phyloP scores from a whole-genome alignment of 2,888 invertebrate species.

The Gryllus longicercus region DNA sequence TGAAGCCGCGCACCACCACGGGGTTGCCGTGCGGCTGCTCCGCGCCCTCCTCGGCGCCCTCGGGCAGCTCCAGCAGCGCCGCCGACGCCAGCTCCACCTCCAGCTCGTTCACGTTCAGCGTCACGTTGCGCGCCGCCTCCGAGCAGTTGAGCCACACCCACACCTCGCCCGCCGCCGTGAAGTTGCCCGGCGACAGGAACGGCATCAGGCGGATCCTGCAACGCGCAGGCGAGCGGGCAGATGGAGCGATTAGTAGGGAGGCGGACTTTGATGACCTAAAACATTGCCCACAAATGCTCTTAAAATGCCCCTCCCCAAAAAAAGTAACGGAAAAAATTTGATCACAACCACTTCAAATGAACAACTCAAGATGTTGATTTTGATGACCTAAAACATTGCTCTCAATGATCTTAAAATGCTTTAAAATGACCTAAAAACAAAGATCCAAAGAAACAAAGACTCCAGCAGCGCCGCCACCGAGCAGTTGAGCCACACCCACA shows the following conservation, averaged over 20 bases:
- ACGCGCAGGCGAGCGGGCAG: background rate
- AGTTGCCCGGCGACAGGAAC: slow-evolving; percentile 47
- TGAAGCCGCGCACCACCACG: background rate
- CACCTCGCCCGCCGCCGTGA: slow-evolving; percentile 49
- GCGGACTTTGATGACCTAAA: too few species aligned
- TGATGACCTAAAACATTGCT: too few species aligned
- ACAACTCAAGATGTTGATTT: too few species aligned
- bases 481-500: slow-evolving; percentile 48
- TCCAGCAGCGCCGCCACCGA: slow-evolving; percentile 41
- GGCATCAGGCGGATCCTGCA: slow-evolving; percentile 41
- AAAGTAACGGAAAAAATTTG: too few species aligned
- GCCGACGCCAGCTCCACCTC: slow-evolving; percentile 11
- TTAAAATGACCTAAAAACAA: too few species aligned
- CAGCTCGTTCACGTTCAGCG: slow-evolving; percentile 41
- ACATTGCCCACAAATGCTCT: too few species aligned
- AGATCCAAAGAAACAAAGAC: too few species aligned
- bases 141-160: slow-evolving; percentile 47
- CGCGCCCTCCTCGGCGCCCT: background rate
- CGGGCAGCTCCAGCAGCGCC: background rate
- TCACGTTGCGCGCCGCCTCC: slow-evolving; percentile 44
- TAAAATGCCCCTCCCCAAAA: too few species aligned
- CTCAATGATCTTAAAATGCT: too few species aligned
- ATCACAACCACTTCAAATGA: too few species aligned
- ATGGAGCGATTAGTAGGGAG: background rate
- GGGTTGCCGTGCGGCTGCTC: background rate